phyloP scores from a whole-genome alignment of 2,113 vertebrate genomes.

The Verasper variegatus region DNA sequence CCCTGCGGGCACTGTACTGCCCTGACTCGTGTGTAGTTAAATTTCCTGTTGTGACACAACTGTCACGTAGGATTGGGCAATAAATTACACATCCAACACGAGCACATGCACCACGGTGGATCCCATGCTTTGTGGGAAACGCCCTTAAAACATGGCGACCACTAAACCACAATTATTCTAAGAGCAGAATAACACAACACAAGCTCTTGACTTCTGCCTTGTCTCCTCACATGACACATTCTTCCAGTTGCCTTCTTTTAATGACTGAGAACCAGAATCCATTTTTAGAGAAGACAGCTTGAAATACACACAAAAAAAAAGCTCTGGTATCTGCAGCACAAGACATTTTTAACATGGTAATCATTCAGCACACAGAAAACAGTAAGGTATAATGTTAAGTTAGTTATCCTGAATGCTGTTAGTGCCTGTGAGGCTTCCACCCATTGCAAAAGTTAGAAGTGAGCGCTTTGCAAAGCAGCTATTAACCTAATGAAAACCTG shows the following conservation, averaged over 20 bases:
- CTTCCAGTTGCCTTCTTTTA: background rate
- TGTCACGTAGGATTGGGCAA: conserved; percentile 45
- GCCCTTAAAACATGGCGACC: background rate
- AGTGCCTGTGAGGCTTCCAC: conserved; percentile 46
- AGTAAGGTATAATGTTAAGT: background rate
- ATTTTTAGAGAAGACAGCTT: background rate
- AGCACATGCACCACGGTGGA: conserved; percentile 42
- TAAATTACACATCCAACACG: conserved; percentile 44
- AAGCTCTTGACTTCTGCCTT: background rate
- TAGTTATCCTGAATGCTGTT: conserved; percentile 58
- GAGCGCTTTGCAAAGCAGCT: conserved; percentile 49
- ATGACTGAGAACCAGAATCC: background rate
- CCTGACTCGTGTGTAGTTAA: conserved; percentile 25
- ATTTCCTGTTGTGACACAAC: conserved; percentile 69
- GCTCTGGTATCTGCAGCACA: background rate
- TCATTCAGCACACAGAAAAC: background rate
- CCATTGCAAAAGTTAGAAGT: conserved; percentile 52
- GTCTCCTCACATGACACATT: background rate
- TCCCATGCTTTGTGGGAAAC: conserved; percentile 50
- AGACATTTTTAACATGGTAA: background rate
- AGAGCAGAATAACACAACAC: background rate
- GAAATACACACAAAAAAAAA: too few species aligned
- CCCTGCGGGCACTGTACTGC: conserved; percentile 26
- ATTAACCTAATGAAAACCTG: conserved; percentile 75
- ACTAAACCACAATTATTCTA: background rate